Evolutionary conservation across 2,113 vertebrate species (phyloP).

Genomic region (Onychostoma macrolepis): DNA sequence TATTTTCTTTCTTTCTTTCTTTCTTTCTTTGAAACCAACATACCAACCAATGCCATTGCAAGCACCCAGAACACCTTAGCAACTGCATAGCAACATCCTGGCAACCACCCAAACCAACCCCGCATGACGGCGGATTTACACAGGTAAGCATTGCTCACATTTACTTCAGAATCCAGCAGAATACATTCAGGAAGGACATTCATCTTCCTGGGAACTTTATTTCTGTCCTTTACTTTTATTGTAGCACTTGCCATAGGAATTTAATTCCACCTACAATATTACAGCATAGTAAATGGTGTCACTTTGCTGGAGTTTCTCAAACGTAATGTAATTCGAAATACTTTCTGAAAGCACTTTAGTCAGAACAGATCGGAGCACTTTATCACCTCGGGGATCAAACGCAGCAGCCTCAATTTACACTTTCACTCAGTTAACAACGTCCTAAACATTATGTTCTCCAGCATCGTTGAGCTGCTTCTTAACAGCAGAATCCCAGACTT

Average conservation of each 20-base stretch:
- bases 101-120: not conserved
- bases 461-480: not conserved
- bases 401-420: slow-evolving; percentile 6
- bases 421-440: slow-evolving; percentile 18
- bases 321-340: slow-evolving; percentile 40
- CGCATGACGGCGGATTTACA: not conserved
- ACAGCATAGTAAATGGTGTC: slow-evolving; percentile 23
- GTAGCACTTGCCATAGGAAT: not conserved
- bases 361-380: slow-evolving; percentile 40
- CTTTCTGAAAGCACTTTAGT: slow-evolving; percentile 26
- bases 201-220: not conserved
- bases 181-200: not conserved
- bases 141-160: not conserved
- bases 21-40: not conserved
- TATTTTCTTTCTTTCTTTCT: no score
- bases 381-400: slow-evolving; percentile 46
- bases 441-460: slow-evolving; percentile 31
- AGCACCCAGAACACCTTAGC: not conserved
- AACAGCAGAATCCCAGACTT: slow-evolving; percentile 17
- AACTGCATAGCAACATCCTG: not conserved
- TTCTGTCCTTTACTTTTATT: not conserved
- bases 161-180: not conserved
- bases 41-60: not conserved
- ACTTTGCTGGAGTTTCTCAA: slow-evolving; percentile 17
- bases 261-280: slow-evolving; percentile 11